These are phyloP conservation scores for Lasioglossum figueresi DNA, from an alignment of 2,888 invertebrate species.

Conservation along the genomic window DNA sequence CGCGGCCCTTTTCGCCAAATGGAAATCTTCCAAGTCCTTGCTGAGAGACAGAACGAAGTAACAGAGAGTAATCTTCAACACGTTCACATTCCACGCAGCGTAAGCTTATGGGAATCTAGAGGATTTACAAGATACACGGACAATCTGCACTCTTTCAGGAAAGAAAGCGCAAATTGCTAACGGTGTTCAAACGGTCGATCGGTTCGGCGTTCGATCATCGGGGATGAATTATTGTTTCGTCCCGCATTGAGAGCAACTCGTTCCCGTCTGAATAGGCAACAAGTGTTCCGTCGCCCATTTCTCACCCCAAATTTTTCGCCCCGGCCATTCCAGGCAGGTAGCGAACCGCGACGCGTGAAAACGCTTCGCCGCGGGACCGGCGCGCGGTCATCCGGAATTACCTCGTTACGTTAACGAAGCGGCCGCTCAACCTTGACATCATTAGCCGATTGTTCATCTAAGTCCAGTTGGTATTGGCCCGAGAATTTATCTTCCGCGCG, in stretches of 20 bases:
- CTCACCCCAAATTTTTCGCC: not conserved
- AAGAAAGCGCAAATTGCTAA: not conserved
- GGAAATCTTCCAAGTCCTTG: not conserved
- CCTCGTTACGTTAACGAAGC: conserved; percentile 72
- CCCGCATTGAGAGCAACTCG: not conserved
- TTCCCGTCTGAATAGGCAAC: not conserved
- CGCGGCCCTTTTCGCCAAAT: not conserved
- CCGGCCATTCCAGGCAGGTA: conserved; percentile 17
- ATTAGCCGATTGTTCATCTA: conserved; percentile 73
- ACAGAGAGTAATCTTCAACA: too few species aligned
- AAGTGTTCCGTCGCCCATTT: conserved; percentile 12
- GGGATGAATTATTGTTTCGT: not conserved
- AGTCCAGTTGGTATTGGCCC: conserved; percentile 54
- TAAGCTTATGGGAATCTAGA: not conserved
- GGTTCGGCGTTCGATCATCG: not conserved
- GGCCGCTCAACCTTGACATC: conserved; percentile 71
- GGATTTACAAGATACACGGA: not conserved
- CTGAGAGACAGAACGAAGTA: not conserved
- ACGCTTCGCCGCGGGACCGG: conserved; percentile 11
- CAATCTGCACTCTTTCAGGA: not conserved
- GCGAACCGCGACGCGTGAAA: conserved; percentile 36
- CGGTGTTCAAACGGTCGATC: not conserved
- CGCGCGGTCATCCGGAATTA: conserved; percentile 53
- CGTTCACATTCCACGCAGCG: not conserved
- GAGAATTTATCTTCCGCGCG: conserved; percentile 69